Percentiles rank a stretch among this genome's conserved stretches.
These are phyloP conservation scores for Atta colombica DNA, from an alignment of 1,140 invertebrate genomes.

Conservation along the genomic window DNA sequence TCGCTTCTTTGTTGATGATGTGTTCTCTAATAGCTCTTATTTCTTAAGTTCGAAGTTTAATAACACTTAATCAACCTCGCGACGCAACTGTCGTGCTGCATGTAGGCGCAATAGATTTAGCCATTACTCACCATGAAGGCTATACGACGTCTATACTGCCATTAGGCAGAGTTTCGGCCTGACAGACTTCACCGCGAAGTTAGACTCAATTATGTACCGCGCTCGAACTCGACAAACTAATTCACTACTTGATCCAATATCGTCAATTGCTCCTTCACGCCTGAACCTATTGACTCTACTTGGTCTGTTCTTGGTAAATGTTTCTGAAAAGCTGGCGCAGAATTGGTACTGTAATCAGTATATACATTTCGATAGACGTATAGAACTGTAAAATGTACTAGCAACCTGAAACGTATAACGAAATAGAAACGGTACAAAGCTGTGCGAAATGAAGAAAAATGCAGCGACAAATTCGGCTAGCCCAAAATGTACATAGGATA, in stretches of 20 bases:
- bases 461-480: conserved; percentile 38
- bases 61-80: conserved; percentile 7
- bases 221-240: conserved; percentile 70
- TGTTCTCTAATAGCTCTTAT: background rate
- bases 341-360: conserved; percentile 14
- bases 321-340: conserved; percentile 26
- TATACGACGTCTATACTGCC: conserved; percentile 36
- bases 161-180: conserved; percentile 43
- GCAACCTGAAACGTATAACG: background rate
- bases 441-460: conserved; percentile 31
- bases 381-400: conserved; percentile 18
- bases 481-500: conserved; percentile 8
- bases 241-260: conserved; percentile 69
- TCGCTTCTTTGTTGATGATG: background rate
- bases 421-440: conserved; percentile 35
- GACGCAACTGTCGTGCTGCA: conserved; percentile 1
- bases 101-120: conserved; percentile 51
- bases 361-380: background rate
- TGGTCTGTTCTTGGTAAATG: conserved; percentile 38
- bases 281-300: conserved; percentile 52
- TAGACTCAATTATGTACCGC: conserved; percentile 60
- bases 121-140: conserved; percentile 55
- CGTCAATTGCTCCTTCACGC: conserved; percentile 57
- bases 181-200: conserved; percentile 55
- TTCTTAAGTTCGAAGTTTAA: conserved; percentile 13